phyloP scores from a whole-genome alignment of 2,797 vertebrate genomes.

The Chelmon rostratus region DNA sequence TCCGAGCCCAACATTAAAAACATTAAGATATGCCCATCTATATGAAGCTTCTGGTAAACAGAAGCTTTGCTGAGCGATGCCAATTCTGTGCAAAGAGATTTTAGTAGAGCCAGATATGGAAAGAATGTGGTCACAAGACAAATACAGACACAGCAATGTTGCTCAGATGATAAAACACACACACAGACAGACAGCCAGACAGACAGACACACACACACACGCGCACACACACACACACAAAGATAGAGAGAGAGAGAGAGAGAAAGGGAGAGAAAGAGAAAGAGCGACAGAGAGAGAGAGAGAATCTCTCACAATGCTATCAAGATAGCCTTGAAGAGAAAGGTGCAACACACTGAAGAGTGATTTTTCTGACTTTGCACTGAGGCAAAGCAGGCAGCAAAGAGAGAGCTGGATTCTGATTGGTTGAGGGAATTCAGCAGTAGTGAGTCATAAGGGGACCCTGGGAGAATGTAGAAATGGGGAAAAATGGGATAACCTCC shows the following conservation, averaged over 20 bases:
- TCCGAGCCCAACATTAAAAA: constrained; percentile 1
- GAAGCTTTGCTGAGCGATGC: constrained; percentile 10
- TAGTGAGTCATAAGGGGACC: constrained; percentile 79
- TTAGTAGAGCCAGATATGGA: constrained; percentile 22
- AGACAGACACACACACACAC: background rate
- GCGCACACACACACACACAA: constrained; percentile 8
- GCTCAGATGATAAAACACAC: constrained; percentile 8
- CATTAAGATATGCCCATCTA: background rate
- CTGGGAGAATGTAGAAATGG: constrained; percentile 47
- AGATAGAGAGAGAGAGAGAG: no score
- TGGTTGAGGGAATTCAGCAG: constrained; percentile 80
- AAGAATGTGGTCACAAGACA: constrained; percentile 42
- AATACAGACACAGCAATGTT: constrained; percentile 16
- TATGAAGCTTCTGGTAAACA: constrained; percentile 14
- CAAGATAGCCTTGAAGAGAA: constrained; percentile 34
- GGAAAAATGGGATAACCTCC: constrained; percentile 29
- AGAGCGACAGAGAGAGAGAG: no score
- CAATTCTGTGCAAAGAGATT: constrained; percentile 12
- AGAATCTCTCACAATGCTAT: constrained; percentile 3
- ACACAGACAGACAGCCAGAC: background rate
- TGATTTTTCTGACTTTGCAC: constrained; percentile 62
- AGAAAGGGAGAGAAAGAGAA: no score
- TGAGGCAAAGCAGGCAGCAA: constrained; percentile 41
- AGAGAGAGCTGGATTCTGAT: constrained; percentile 64
- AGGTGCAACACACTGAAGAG: constrained; percentile 27